Conservation (phyloP, 2,797 vertebrate genomes). For the Ctenochaetus hawaiiensis region DNA sequence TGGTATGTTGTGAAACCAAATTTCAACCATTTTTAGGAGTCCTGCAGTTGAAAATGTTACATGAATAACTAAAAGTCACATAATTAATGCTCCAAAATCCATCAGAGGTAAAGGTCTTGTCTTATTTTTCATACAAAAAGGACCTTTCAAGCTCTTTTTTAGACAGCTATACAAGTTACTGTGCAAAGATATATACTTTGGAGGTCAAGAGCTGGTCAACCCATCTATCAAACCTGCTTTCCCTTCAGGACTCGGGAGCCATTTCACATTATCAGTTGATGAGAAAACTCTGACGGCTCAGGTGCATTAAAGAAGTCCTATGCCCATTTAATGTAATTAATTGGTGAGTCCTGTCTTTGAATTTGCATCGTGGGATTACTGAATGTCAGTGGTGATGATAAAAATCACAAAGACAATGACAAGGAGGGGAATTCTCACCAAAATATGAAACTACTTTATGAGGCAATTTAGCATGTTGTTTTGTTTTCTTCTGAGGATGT, state of each 20-base stretch:
- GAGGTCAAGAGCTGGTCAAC: slow-evolving; percentile 51
- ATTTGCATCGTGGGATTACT: background rate
- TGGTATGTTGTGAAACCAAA: slow-evolving; percentile 32
- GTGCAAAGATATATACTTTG: slow-evolving; percentile 38
- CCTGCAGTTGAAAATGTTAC: slow-evolving; percentile 10
- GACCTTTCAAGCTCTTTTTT: slow-evolving; percentile 19
- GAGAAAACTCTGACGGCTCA: slow-evolving; percentile 36
- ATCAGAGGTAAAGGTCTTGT: slow-evolving; percentile 40
- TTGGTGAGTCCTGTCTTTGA: background rate
- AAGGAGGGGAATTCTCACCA: background rate
- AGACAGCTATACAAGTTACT: slow-evolving; percentile 35
- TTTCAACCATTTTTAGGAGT: background rate
- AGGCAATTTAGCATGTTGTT: background rate
- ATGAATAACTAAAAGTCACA: slow-evolving; percentile 25
- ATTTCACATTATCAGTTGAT: slow-evolving; percentile 41
- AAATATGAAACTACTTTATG: background rate
- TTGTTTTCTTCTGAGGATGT: slow-evolving; percentile 3
- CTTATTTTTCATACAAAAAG: slow-evolving; percentile 29
- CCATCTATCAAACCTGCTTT: slow-evolving; percentile 18
- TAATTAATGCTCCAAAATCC: slow-evolving; percentile 39
- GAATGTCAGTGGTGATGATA: slow-evolving; percentile 4
- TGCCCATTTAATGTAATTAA: slow-evolving; percentile 31
- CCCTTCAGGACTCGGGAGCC: slow-evolving; percentile 28
- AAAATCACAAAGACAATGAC: slow-evolving; percentile 8
- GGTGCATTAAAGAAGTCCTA: slow-evolving; percentile 38